Base-by-base conservation (phyloP, 1,140 invertebrate genomes). In the Marisa cornuarietis region DNA sequence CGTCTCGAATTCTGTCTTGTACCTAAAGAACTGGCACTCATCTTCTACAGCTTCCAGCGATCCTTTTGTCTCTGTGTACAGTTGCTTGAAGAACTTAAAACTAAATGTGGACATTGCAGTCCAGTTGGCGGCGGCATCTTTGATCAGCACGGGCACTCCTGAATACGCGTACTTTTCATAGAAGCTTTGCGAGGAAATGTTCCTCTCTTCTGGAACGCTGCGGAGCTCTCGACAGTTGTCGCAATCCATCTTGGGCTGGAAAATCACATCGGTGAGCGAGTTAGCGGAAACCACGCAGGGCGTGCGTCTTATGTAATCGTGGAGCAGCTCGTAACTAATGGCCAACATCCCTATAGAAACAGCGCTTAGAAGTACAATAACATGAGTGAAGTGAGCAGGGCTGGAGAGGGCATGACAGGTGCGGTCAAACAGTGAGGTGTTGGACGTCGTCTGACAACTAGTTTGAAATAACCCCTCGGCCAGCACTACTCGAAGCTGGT, bases 11-110 rank as follows among this genome's bases (percentile, higher is more conserved):
- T 96, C 95, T 0, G 96, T 97, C 88, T 96, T 94, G 88, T 98
- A 98, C 0, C 96, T 95, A 87, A 98, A 96, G 90, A 97, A 98
- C 88, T 97, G 97, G 85, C 97, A 98, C 61, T 91, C 89, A 52
- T 87, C 82, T 42, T 89, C 87, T 0, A 84, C 77, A 9, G 82
- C 76, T 22, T 81, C 68, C 9, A 89, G 78, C 0, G 86, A 85
- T 14, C 85, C 87, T 16, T 83, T 75, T 5, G 84, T 84, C 16
- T 73, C 91, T 83, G 93, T 85, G 90, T 97, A 97, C 54, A 97
- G 90, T 6, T 94, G 89, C 83, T 95, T 95, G 87, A 98, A 96
- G 89, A 96, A 97, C 62, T 94, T 89, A 87, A 95, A 97, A 83
- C 93, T 94, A 86, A 97, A 95, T 20, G 93, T 91, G 26, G 93